Base-by-base conservation (phyloP, 2,888 invertebrate species). In the Aphodius granarius region DNA sequence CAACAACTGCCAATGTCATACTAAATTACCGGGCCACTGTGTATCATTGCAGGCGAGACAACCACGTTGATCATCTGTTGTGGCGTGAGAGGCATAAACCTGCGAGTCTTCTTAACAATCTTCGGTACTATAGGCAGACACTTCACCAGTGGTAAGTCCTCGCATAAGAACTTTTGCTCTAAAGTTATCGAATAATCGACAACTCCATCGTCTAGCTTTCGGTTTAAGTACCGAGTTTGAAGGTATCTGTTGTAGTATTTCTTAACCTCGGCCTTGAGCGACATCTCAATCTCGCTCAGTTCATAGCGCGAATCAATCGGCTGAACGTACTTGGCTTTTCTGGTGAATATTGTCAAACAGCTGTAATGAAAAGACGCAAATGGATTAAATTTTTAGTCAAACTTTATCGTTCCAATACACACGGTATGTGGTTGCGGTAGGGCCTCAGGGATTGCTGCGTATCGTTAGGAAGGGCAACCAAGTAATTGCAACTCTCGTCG, bases 401-500 rank as follows among this genome's bases (percentile, higher is more conserved):
- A 19, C 4, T 6, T n/a, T 15, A 65, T 3, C 19, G 19, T n/a
- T n/a, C n/a, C n/a, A 43, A 43, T 16, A 20, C 22, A 15, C 22
- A 68, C 68, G 19, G 16, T 68, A 21, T 20, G 6, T 19, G 20
- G 22, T 18, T 20, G n/a, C 68, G 20, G 22, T 68, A 68, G 2
- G 68, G 68, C 13, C 68, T 20, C 13, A 68, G 13, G 19, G 68
- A 68, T 19, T n/a, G 18, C 21, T 68, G 68, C 13, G 68, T 68
- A 68, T 68, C 68, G 21, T 68, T 68, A 1, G 68, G 68, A 19
- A 68, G 21, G 13, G 5, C 21, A 0, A 68, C 20, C n/a, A 68
- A 68, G 22, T 68, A 20, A n/a, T 68, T 20, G 13, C 68, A 68
- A 68, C n/a, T 68, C n/a, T 68, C 21, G 21, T 68, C 68, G 5